Base-by-base conservation (phyloP, 2,797 vertebrate genomes). In the Chelidonichthys spinosus region DNA sequence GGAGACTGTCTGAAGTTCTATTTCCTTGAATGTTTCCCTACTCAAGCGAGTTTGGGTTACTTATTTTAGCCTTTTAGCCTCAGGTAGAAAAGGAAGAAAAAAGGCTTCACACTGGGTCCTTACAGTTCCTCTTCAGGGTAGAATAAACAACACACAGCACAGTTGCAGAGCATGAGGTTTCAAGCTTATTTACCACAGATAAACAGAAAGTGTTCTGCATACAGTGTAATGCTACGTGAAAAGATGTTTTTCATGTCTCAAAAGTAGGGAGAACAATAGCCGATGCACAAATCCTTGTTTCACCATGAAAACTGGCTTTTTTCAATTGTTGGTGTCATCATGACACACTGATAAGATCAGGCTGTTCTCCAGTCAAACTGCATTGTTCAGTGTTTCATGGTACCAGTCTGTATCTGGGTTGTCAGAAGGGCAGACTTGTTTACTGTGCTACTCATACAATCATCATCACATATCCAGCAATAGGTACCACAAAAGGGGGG, bases 261-360 rank as follows among this genome's bases (percentile, higher is more conserved):
- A 49, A 78, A 59, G 49, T 15, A 73, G 55, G 62, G 82, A 25
- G 60, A 83, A 68, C 55, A 42, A 11, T 11, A 35, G 60, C 64
- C 75, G 71, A 85, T 53, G 82, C 63, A 46, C 11, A 47, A 2
- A 40, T 62, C 61, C 35, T 67, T 25, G 6, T 77, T 74, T 37
- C 39, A 47, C 32, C 15, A 7, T 66, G 54, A 76, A 60, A 76
- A 39, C 44, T 46, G 46, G 10, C 36, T 69, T 32, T 74, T 73
- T 58, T 63, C 6, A 46, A 5, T 60, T 61, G 52, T 17, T 42
- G 18, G 75, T 85, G 83, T 81, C 89, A 85, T 86, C 76, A 2
- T 63, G 74, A 85, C 72, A 81, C 50, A 56, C 37, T 43, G 88
- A 91, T 90, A 84, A 89, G 79, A 85, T 89, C 74, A 71, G 69